Evolutionary conservation across 2,888 invertebrate genomes (phyloP).

Genomic region (Xanthia togata): DNA sequence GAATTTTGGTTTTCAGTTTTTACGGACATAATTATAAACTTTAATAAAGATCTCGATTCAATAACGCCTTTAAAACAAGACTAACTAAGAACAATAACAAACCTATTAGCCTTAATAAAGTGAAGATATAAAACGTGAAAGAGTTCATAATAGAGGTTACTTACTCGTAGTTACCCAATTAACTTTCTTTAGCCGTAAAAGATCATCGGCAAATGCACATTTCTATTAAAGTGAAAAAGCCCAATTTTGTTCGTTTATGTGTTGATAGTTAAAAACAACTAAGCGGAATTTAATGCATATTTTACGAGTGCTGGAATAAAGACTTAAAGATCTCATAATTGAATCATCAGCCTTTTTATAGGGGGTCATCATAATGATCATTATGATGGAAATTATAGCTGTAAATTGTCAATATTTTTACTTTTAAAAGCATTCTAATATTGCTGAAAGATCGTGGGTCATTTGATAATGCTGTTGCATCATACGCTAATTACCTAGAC

Average conservation of each 20-base stretch:
- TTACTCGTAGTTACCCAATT: not conserved
- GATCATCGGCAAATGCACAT: not conserved
- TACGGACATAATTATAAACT: not conserved
- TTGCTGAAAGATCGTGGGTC: not conserved
- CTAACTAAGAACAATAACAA: not conserved
- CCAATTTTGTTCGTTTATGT: not conserved
- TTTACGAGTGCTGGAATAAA: conserved; percentile 26
- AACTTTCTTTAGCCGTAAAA: not conserved
- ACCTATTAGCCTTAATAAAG: not conserved
- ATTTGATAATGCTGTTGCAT: not conserved
- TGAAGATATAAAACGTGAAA: not conserved
- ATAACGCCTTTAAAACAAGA: not conserved
- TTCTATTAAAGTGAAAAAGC: not conserved
- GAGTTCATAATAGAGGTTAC: not conserved
- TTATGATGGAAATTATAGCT: not conserved
- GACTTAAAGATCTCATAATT: conserved; percentile 13
- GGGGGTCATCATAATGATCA: conserved; percentile 6
- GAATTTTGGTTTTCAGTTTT: not conserved
- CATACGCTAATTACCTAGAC: too few species aligned
- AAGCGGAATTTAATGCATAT: conserved; percentile 40
- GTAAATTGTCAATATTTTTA: not conserved
- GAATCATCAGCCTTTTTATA: conserved; percentile 12
- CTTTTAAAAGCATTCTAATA: not conserved
- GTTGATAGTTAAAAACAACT: conserved; percentile 32
- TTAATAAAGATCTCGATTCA: not conserved